Conservation (phyloP, 1,140 invertebrate genomes). For the Melanaphis sacchari region DNA sequence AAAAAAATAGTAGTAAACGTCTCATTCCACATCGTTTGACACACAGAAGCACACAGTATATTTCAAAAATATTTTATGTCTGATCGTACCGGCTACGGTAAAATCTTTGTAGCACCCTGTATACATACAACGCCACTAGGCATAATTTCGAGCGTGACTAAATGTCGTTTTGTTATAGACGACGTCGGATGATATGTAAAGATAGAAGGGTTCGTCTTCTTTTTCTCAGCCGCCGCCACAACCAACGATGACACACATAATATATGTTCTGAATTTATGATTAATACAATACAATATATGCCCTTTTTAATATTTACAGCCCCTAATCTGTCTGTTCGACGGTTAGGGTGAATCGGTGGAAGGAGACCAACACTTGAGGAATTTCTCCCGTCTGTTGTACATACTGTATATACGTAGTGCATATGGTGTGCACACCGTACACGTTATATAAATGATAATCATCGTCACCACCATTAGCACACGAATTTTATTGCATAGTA, state of each 20-base stretch:
- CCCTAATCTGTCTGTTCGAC: constrained; percentile 16
- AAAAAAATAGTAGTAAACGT: background rate
- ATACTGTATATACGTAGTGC: background rate
- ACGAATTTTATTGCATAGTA: background rate
- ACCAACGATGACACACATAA: background rate
- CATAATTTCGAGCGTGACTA: constrained; percentile 25
- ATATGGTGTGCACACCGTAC: background rate
- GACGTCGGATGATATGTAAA: background rate
- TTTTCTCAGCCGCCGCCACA: background rate
- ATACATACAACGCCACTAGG: background rate
- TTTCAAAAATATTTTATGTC: background rate
- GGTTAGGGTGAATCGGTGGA: background rate
- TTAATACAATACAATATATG: background rate
- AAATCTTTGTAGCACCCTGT: background rate
- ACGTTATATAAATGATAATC: background rate
- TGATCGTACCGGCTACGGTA: background rate
- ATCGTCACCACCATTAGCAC: background rate
- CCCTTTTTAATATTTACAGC: constrained; percentile 18
- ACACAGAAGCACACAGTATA: background rate
- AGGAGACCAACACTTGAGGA: background rate
- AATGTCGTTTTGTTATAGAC: constrained; percentile 41
- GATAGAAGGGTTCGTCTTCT: constrained; percentile 8
- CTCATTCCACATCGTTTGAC: constrained; percentile 7
- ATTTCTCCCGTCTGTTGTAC: background rate
- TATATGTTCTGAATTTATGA: background rate